Percentiles rank a stretch among this genome's conserved stretches.
Conservation (phyloP, 1,140 invertebrate genomes). For the Heterodera carotae region DNA sequence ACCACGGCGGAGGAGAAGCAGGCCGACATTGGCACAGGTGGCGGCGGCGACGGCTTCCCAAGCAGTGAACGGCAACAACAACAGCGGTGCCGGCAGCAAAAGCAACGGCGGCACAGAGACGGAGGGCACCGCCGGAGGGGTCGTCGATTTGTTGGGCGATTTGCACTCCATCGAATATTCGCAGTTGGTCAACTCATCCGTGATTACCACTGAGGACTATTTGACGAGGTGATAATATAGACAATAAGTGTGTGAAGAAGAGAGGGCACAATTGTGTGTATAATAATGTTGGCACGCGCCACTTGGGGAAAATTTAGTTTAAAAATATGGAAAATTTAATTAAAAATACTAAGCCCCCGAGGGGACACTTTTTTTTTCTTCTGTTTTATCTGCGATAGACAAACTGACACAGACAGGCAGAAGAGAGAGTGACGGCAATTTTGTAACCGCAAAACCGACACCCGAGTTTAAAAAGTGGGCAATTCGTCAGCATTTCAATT, state of each 20-base stretch:
- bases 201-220: conserved; percentile 47
- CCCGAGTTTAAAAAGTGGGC: too few species aligned
- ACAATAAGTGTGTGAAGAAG: neutral
- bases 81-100: neutral
- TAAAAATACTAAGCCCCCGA: too few species aligned
- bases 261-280: too few species aligned
- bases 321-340: too few species aligned
- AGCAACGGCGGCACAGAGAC: conserved; percentile 16
- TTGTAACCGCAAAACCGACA: too few species aligned
- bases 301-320: neutral
- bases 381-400: too few species aligned
- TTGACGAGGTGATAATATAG: conserved; percentile 17
- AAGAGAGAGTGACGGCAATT: too few species aligned
- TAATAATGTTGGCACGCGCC: too few species aligned
- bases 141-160: conserved; percentile 28
- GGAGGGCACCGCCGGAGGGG: conserved; percentile 6
- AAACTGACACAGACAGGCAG: too few species aligned
- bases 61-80: neutral
- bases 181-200: conserved; percentile 36
- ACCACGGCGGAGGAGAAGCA: conserved; percentile 6
- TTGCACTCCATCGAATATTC: conserved; percentile 45
- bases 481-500: too few species aligned
- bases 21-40: conserved; percentile 9
- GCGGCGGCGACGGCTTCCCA: neutral
- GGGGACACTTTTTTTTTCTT: too few species aligned